phyloP scores from a whole-genome alignment of 2,113 vertebrate species.

The Pygathrix nemaeus region DNA sequence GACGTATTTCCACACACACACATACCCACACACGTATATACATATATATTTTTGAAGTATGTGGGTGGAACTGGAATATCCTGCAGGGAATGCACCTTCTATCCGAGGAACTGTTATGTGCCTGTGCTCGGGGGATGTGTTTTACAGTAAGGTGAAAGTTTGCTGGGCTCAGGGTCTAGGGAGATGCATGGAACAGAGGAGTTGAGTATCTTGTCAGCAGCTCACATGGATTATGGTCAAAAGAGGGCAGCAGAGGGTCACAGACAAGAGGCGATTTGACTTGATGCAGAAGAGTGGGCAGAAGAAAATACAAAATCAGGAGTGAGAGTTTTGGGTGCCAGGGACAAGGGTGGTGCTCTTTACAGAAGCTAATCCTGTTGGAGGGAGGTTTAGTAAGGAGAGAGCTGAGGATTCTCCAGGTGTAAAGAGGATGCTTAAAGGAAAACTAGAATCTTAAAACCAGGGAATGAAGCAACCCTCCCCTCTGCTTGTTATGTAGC shows the following conservation, averaged over 20 bases:
- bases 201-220: background rate
- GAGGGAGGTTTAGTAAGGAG: background rate
- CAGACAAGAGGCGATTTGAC: background rate
- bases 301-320: background rate
- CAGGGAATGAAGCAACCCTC: background rate
- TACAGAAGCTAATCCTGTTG: background rate
- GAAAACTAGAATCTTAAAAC: background rate
- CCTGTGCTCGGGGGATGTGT: background rate
- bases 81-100: background rate
- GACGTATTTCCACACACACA: background rate
- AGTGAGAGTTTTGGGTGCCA: background rate
- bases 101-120: background rate
- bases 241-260: conserved; percentile 69
- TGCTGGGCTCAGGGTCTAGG: background rate
- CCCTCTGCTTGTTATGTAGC: background rate
- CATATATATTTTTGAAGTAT: background rate
- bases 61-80: background rate
- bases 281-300: background rate
- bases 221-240: background rate
- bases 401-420: background rate
- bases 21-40: background rate
- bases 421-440: conserved; percentile 11
- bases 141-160: background rate
- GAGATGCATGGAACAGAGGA: background rate
- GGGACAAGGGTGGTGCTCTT: background rate